Base-by-base conservation (phyloP, 1,140 invertebrate genomes). In the Leptinotarsa defecta region DNA sequence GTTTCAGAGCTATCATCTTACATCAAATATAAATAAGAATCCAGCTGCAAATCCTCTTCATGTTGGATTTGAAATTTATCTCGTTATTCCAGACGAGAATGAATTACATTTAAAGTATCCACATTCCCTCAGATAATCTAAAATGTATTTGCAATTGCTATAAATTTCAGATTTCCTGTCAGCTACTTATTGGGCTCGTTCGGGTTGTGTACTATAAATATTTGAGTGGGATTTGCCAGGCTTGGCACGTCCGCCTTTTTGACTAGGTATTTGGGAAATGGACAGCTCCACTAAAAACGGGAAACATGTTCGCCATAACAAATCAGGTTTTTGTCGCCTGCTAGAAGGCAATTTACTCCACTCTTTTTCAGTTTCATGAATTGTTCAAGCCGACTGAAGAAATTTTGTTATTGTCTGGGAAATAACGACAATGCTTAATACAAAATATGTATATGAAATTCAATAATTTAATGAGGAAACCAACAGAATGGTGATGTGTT, bases 261-360 rank as follows among this genome's bases (percentile, higher is more conserved):
- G 76, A 77, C 76, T 77, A 77, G 76, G 76, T 77, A 77, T 77
- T 77, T 77, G 76, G 76, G 74, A 77, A 77, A 77, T 77, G 76
- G 76, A 77, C 76, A 77, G 76, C 73, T 77, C 61, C 71, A 74
- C 76, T 77, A 77, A 77, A 77, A 77, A 77, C 71, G 71, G 71
- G 70, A 77, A 52, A 70, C 76, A 77, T 77, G 76, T 70, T 72
- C 73, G 71, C 72, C 62, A 77, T 77, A 77, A 69, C 71, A 73
- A 77, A 74, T 73, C 71, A 73, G 67, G 69, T 74, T 77, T 70
- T 61, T 68, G 48, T 48, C 22, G 49, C 48, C 68, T 43, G 34
- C 34, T 43, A 3, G 34, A 11, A 43, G 34, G 34, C 34, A 20
- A 64, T 64, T 64, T 64, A 64, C 63, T 24, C 24, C 24, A 22